Evolutionary conservation across 2,797 vertebrate species (phyloP).

Genomic region (Melanogrammus aeglefinus): DNA sequence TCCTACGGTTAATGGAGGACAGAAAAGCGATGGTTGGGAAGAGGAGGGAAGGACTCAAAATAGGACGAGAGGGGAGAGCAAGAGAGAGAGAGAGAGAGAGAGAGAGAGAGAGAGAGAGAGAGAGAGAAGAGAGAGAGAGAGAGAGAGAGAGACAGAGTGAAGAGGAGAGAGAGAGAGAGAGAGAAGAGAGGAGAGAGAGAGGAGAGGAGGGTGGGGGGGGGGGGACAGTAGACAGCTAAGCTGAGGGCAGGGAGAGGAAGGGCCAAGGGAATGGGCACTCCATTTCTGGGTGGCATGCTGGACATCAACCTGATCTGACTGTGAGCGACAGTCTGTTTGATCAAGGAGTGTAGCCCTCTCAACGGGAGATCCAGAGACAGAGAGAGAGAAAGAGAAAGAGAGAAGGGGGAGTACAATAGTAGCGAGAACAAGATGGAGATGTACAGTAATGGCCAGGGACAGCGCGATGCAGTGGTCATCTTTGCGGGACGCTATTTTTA

Average conservation of each 20-base stretch:
- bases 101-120: neutral
- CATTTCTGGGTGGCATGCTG: neutral
- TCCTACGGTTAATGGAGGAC: neutral
- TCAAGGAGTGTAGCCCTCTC: neutral
- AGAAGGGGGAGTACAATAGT: constrained; percentile 14
- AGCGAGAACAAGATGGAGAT: constrained; percentile 2
- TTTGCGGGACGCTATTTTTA: neutral
- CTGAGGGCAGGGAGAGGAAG: neutral
- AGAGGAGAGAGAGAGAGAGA: neutral
- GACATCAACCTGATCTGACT: neutral
- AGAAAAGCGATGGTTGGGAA: neutral
- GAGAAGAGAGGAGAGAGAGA: neutral
- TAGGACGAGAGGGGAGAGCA: neutral
- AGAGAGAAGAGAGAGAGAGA: neutral
- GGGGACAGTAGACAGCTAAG: too few species aligned
- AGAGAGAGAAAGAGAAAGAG: neutral
- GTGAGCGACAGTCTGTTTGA: neutral
- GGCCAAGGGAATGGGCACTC: neutral
- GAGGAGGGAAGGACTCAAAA: neutral
- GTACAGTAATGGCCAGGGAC: neutral
- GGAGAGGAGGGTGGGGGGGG: too few species aligned
- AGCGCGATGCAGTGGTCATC: neutral
- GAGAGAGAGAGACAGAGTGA: neutral
- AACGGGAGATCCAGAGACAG: neutral
- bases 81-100: neutral